These are phyloP conservation scores for Dioctria linearis DNA, from an alignment of 2,888 invertebrate genomes.

Conservation along the genomic window DNA sequence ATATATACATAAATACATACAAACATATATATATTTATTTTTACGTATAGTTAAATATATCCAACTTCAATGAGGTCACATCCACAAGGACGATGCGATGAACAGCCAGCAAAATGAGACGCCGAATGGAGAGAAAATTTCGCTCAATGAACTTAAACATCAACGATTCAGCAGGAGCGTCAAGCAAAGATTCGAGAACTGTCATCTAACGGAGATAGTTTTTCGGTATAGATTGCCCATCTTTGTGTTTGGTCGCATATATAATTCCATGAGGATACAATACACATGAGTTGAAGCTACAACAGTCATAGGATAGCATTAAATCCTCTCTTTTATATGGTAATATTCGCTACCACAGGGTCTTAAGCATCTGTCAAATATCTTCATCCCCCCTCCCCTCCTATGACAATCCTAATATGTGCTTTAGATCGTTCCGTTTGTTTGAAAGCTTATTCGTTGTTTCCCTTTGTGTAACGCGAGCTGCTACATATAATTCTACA, in stretches of 20 bases:
- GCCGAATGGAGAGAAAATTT: constrained; percentile 46
- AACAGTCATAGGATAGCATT: neutral
- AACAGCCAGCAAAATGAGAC: constrained; percentile 44
- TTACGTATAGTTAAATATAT: neutral
- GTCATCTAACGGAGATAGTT: neutral
- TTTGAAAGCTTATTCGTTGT: constrained; percentile 22
- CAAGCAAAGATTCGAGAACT: neutral
- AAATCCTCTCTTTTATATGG: neutral
- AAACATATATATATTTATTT: too few species aligned
- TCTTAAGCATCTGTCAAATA: constrained; percentile 37
- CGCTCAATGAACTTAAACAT: constrained; percentile 49
- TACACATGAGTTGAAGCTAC: neutral
- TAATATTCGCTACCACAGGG: constrained; percentile 3
- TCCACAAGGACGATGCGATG: constrained; percentile 47
- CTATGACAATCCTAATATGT: neutral
- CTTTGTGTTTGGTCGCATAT: neutral
- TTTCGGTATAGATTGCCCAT: neutral
- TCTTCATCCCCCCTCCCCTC: neutral
- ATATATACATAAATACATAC: too few species aligned
- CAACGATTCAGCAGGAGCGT: neutral
- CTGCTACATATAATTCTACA: neutral
- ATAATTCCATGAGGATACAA: neutral
- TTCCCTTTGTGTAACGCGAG: neutral
- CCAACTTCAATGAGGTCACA: constrained; percentile 47
- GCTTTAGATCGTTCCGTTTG: neutral